Conservation (phyloP, 2,888 invertebrate genomes). For the Physocephala rufipes region DNA sequence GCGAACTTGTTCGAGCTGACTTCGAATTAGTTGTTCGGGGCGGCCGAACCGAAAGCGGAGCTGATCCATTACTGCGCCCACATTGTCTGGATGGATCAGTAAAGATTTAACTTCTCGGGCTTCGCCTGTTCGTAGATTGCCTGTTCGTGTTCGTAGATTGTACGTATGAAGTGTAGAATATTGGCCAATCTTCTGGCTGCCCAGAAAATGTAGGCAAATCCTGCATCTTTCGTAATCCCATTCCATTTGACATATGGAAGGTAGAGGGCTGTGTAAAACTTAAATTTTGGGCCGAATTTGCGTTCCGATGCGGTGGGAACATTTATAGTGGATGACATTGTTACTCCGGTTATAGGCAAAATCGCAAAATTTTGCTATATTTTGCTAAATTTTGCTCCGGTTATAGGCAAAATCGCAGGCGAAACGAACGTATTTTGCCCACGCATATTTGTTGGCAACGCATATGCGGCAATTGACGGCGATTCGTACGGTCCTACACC, state of each 20-base stretch:
- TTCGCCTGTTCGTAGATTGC: constrained; percentile 36
- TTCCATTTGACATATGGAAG: too few relatives aligned
- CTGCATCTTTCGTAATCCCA: background rate
- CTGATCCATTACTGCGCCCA: constrained; percentile 35
- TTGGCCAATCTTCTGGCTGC: constrained; percentile 42
- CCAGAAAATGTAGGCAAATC: constrained; percentile 25
- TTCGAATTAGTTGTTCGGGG: constrained; percentile 39
- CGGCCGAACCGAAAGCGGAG: constrained; percentile 40
- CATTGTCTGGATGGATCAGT: constrained; percentile 43
- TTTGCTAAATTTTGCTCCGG: too few relatives aligned
- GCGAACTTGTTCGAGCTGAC: constrained; percentile 38
- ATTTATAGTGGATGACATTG: background rate
- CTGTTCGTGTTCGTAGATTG: constrained; percentile 39
- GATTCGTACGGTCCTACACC: background rate
- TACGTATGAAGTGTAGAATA: constrained; percentile 38
- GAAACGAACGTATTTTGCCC: background rate
- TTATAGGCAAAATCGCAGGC: background rate
- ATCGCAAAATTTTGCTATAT: too few relatives aligned
- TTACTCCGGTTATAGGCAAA: too few relatives aligned
- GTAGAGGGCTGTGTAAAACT: background rate
- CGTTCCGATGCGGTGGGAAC: background rate
- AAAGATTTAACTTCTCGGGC: constrained; percentile 41
- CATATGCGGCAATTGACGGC: background rate
- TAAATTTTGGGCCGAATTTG: background rate
- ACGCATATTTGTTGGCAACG: background rate